Conservation (phyloP, 2,797 vertebrate species). For the Lates japonicus region DNA sequence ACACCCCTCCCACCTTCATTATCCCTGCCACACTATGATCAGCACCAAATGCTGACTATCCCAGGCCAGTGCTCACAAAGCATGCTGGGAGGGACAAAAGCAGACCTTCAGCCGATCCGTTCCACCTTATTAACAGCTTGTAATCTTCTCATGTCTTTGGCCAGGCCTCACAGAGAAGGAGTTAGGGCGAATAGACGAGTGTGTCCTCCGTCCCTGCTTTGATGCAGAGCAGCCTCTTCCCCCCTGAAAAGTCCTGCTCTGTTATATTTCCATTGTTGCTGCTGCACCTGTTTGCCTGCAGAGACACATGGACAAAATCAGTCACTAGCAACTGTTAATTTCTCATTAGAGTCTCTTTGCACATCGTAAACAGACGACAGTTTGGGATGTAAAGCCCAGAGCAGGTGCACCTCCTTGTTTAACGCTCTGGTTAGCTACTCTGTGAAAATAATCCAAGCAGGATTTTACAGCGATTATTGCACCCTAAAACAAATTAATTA, state of each 20-base stretch:
- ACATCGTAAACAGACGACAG: constrained; percentile 61
- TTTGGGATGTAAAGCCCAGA: constrained; percentile 34
- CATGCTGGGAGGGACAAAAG: constrained; percentile 89
- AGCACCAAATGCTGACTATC: constrained; percentile 91
- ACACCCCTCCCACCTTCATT: constrained; percentile 78
- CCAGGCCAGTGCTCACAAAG: constrained; percentile 92
- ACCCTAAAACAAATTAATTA: background rate
- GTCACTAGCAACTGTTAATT: constrained; percentile 89
- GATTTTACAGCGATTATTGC: background rate
- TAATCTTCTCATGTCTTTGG: constrained; percentile 97
- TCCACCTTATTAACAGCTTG: constrained; percentile 99
- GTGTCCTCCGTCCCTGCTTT: constrained; percentile 72
- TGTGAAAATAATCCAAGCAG: constrained; percentile 10
- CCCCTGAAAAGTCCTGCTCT: constrained; percentile 72
- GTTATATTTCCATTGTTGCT: constrained; percentile 74
- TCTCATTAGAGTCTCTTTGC: constrained; percentile 84
- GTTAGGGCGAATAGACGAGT: constrained; percentile 69
- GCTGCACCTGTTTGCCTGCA: constrained; percentile 85
- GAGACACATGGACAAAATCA: constrained; percentile 75
- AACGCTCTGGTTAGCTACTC: background rate
- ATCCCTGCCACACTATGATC: constrained; percentile 81
- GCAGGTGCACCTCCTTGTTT: constrained; percentile 64
- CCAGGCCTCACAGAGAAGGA: constrained; percentile 77
- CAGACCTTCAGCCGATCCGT: constrained; percentile 92
- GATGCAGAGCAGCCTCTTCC: constrained; percentile 70